Evolutionary conservation across 1,140 invertebrate species (phyloP), one percentile per base, ranked within the genome.

Genomic region (Macrotrachela quadricornifera): DNA sequence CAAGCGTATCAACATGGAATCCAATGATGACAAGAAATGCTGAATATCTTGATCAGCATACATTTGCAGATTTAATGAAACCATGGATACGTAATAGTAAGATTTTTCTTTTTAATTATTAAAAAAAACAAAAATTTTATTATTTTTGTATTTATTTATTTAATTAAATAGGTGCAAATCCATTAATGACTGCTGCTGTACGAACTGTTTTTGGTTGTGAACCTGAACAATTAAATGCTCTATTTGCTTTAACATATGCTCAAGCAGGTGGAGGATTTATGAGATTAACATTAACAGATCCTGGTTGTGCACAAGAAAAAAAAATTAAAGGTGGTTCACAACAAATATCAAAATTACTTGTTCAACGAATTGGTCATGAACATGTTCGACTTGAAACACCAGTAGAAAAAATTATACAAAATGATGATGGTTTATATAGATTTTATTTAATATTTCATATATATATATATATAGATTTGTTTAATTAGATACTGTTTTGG

Each of bases 161-260:
- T 36, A 18, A 38, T 30, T 44, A 18, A 15, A 13, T 21, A 67
- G 66, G 50, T 56, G 63, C 61, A 8, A 62, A 56, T 49, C 64
- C 66, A 42, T 18, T 60, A 1, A 46, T 65, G 41, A 49, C 59
- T 18, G 56, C 63, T 38, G 60, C 61, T 14, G 48, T 50, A 8
- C 56, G 65, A 42, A 60, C 55, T 15, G 60, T 70, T 21, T 60
- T 65, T 54, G 67, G 67, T 17, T 55, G 57, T n/a, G 68, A 72
- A 45, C 36, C 59, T 10, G 60, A 58, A 12, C 64, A 72, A 57
- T 60, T 72, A 10, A 71, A 69, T 10, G 48, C 66, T 11, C 57
- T 73, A 36, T 73, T 64, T 57, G 68, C 60, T 39, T 52, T 73
- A 12, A 63, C 60, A 44, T 71, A 72, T 54, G 50, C 62, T n/a